Evolutionary conservation across 2,113 vertebrate genomes (phyloP), one percentile per base, ranked within the genome.

Genomic region (Chionomys nivalis): DNA sequence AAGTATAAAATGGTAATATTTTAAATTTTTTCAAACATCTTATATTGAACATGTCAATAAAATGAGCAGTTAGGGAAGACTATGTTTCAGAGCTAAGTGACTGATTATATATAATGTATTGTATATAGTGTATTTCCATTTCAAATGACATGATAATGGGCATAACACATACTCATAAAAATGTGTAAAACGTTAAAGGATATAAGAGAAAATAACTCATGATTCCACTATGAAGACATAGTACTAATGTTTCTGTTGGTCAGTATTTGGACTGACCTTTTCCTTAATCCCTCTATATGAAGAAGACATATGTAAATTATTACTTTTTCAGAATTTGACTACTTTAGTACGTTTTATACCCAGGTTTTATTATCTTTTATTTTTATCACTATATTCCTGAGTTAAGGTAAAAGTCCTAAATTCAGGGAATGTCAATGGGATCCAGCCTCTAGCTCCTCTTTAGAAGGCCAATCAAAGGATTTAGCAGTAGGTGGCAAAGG

Each of bases 1-100:
- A 93, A 94, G 91, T 76, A 70, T 93, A 42, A 94, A 94, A 77
- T 89, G 47, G 72, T 91, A 91, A 81, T 96, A 55, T 81, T 75
- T 93, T 68, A 73, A 39, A 89, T 93, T 96, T 83, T 88, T 95
- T 77, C 55, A 79, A 90, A 93, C 81, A 17, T 76, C 31, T 49
- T 95, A 81, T 58, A 66, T 49, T 95, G 68, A 90, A 24, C 81
- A 90, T 90, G 33, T 49, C 44, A 94, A 36, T 87, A 93, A 96
- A 95, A 87, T 61, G 73, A 96, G 66, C 52, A 93, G 4, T 42
- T 86, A 33, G 5, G 55, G 55, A 96, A 91, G 26, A 23, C 24
- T 24, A 82, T 81, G 55, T 93, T 52, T 79, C 16, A 19, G n/a
- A 93, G 61, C 61, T 95, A 82, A 95, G 39, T 72, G 78, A 92